phyloP scores from a whole-genome alignment of 2,113 vertebrate species.

The Pionites leucogaster region DNA sequence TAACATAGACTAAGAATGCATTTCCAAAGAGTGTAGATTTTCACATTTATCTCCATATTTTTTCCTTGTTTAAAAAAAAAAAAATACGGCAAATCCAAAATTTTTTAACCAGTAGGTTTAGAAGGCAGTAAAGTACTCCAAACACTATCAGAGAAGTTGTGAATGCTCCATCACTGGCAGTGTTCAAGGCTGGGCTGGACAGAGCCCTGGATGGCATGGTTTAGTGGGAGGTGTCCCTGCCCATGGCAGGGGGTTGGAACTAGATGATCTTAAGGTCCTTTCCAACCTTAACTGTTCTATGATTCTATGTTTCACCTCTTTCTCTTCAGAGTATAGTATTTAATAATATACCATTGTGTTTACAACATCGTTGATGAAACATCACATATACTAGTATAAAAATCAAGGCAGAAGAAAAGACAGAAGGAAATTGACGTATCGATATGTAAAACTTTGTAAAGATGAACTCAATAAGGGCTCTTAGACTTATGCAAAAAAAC shows the following conservation, averaged over 20 bases:
- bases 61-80: background rate
- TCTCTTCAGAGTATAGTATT: background rate
- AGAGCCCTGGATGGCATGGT: too few species aligned
- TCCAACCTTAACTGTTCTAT: too few species aligned
- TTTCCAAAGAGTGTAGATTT: background rate
- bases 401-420: constrained; percentile 3
- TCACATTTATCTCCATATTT: background rate
- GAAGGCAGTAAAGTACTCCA: background rate
- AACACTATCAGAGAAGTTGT: background rate
- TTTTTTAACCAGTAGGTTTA: background rate
- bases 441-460: background rate
- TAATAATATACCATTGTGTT: background rate
- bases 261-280: too few species aligned
- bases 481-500: constrained; percentile 2
- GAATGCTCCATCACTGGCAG: too few species aligned
- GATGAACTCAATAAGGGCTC: background rate
- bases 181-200: too few species aligned
- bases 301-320: background rate
- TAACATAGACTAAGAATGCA: background rate
- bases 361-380: background rate
- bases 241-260: too few species aligned
- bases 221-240: too few species aligned
- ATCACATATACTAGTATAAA: background rate
- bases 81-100: background rate
- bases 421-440: background rate